phyloP scores from a whole-genome alignment of 2,797 vertebrate species.

The Megaceryle alcyon region DNA sequence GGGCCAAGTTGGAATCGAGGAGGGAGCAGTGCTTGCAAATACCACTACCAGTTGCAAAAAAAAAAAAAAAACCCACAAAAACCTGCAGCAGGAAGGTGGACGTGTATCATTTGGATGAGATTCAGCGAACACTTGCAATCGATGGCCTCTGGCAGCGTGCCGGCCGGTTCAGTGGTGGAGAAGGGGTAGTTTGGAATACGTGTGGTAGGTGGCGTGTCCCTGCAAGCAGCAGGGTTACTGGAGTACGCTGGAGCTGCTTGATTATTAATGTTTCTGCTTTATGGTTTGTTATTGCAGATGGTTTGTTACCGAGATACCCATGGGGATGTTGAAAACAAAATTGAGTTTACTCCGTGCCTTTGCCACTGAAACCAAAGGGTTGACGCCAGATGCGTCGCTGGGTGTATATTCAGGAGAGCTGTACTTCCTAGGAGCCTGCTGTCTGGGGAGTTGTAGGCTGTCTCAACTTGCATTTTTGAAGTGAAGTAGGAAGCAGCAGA shows the following conservation, averaged over 20 bases:
- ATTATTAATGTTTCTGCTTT: neutral
- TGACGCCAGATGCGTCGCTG: neutral
- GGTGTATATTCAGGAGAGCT: neutral
- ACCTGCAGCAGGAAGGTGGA: neutral
- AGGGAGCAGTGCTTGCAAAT: neutral
- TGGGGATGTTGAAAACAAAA: neutral
- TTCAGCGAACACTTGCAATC: neutral
- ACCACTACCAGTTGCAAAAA: neutral
- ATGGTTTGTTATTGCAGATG: conserved; percentile 7
- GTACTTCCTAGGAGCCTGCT: neutral
- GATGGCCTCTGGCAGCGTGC: neutral
- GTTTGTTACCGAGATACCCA: neutral
- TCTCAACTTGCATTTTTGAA: neutral
- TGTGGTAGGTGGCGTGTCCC: conserved; percentile 31
- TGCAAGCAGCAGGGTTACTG: conserved; percentile 22
- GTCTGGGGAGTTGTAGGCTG: neutral
- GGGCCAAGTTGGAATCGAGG: conserved; percentile 30
- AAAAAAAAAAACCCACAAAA: neutral
- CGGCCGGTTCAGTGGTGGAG: neutral
- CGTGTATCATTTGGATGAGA: neutral
- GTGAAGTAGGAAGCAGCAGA: neutral
- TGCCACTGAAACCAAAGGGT: neutral
- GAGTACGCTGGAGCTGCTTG: neutral
- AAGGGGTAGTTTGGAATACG: neutral
- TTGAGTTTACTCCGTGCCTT: neutral